Evolutionary conservation across 2,797 vertebrate genomes (phyloP).

Genomic region (Sus cebifrons): DNA sequence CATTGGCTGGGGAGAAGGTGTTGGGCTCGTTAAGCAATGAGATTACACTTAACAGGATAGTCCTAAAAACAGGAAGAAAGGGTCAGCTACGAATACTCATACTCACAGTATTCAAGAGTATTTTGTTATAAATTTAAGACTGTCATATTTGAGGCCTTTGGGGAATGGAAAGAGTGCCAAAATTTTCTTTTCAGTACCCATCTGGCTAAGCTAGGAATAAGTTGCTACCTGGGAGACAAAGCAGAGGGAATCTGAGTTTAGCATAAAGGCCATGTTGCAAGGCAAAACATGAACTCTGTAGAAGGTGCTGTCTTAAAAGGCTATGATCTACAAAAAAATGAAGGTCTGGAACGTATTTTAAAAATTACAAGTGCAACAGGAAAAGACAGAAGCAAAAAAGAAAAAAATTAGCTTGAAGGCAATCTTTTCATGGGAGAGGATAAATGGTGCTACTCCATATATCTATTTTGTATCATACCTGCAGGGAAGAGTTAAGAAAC

Average conservation of each 20-base stretch:
- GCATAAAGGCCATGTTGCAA: background rate
- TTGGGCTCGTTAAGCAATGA: conserved; percentile 99
- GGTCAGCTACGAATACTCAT: background rate
- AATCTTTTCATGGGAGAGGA: background rate
- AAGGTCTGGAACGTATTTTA: background rate
- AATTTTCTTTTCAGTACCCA: background rate
- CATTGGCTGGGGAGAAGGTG: conserved; percentile 98
- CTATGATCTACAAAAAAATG: background rate
- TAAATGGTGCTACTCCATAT: background rate
- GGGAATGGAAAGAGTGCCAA: conserved; percentile 3
- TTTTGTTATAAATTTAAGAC: conserved; percentile 28
- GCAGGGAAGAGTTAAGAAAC: conserved; percentile 47
- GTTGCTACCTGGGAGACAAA: background rate
- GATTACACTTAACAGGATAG: conserved; percentile 98
- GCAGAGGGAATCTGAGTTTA: background rate
- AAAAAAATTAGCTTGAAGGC: conserved; percentile 31
- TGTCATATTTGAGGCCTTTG: conserved; percentile 2
- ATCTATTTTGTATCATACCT: background rate
- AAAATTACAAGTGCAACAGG: background rate
- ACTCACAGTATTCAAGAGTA: background rate
- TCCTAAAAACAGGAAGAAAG: conserved; percentile 90
- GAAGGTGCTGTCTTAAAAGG: background rate
- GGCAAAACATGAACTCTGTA: background rate
- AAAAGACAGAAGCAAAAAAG: conserved; percentile 35
- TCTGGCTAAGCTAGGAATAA: background rate